Conservation (phyloP, 1,140 invertebrate genomes). For the Acarapis woodi region DNA sequence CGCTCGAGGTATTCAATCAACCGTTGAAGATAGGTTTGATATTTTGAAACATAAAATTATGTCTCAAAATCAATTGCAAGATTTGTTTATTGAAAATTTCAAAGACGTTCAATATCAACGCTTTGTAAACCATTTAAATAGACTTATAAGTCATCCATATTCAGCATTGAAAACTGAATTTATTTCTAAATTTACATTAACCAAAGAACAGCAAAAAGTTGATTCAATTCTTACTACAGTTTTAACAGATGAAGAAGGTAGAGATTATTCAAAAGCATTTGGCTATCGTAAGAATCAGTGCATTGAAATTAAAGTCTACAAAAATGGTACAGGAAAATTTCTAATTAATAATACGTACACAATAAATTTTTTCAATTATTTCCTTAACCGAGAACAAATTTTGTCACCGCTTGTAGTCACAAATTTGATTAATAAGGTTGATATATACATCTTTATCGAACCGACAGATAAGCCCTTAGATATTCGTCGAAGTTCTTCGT, state of each 20-base stretch:
- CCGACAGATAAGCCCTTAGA: constrained; percentile 29
- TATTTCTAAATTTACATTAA: constrained; percentile 34
- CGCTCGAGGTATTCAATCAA: constrained; percentile 22
- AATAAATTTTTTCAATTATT: too few relatives aligned
- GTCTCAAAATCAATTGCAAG: constrained; percentile 28
- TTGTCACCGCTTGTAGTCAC: constrained; percentile 58
- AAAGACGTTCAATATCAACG: constrained; percentile 36
- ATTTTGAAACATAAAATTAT: too few relatives aligned
- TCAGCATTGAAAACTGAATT: too few relatives aligned
- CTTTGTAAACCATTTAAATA: constrained; percentile 37
- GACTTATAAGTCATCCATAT: constrained; percentile 36
- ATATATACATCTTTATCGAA: too few relatives aligned
- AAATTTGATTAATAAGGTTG: constrained; percentile 39
- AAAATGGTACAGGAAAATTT: too few relatives aligned
- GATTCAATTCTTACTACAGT: constrained; percentile 22
- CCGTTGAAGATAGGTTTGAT: constrained; percentile 16
- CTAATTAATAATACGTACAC: too few relatives aligned
- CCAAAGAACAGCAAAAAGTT: constrained; percentile 29
- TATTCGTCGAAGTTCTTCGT: constrained; percentile 31
- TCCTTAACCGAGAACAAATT: constrained; percentile 32
- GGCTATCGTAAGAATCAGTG: constrained; percentile 26
- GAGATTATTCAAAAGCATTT: constrained; percentile 31
- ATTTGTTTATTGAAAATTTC: constrained; percentile 34
- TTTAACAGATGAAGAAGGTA: constrained; percentile 24
- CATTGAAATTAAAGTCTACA: constrained; percentile 1